phyloP scores from a whole-genome alignment of 2,797 vertebrate species.

The Typhlichthys subterraneus region DNA sequence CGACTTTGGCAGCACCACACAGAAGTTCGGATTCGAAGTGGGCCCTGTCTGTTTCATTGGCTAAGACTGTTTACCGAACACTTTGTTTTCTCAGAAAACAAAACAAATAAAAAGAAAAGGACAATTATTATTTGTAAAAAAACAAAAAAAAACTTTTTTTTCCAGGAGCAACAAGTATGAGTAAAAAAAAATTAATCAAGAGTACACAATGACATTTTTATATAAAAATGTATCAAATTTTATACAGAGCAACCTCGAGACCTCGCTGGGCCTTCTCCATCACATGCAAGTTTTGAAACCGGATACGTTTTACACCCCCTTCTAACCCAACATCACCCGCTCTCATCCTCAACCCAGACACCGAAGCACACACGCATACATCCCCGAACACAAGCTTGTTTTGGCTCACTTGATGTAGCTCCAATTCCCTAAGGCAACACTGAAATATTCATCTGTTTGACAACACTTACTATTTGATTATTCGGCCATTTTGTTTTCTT shows the following conservation, averaged over 20 bases:
- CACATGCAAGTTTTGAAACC: conserved; percentile 93
- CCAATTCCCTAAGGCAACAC: conserved; percentile 64
- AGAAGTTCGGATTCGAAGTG: conserved; percentile 99
- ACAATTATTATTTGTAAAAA: conserved; percentile 80
- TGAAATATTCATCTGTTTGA: conserved; percentile 56
- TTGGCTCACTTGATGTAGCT: conserved; percentile 37
- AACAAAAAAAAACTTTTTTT: conserved; percentile 35
- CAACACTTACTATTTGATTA: conserved; percentile 62
- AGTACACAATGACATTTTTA: conserved; percentile 69
- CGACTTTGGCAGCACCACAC: conserved; percentile 92
- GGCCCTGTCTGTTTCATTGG: conserved; percentile 98
- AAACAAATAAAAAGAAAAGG: conserved; percentile 73
- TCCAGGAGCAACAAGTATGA: conserved; percentile 72
- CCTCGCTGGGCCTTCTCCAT: conserved; percentile 90
- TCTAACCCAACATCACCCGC: conserved; percentile 1
- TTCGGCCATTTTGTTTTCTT: conserved; percentile 55
- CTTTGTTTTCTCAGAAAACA: conserved; percentile 76
- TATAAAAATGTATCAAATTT: conserved; percentile 66
- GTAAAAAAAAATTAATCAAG: conserved; percentile 70
- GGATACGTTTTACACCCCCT: conserved; percentile 67
- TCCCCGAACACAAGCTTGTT: conserved; percentile 12
- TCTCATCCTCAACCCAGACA: conserved; percentile 25
- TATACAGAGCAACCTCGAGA: conserved; percentile 89
- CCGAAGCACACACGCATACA: conserved; percentile 13
- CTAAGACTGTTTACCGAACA: conserved; percentile 83